A percentile compares a stretch with the other conserved stretches of the same genome.
These are phyloP conservation scores for Drosophila birchii DNA, from an alignment of 2,888 invertebrate species.

Conservation along the genomic window DNA sequence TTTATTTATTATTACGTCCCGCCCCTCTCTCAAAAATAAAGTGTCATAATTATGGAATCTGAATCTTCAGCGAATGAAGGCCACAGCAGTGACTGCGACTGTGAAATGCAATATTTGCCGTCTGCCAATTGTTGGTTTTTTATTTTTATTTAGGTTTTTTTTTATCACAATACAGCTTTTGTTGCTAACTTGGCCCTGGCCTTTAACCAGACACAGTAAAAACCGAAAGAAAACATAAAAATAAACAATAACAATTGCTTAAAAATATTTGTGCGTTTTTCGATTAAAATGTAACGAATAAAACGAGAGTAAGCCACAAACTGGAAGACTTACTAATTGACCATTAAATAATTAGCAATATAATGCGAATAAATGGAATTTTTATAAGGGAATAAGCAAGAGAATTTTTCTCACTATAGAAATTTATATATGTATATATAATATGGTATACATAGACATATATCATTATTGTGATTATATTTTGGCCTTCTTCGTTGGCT, in stretches of 20 bases:
- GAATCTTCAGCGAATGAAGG: slow-evolving; percentile 8
- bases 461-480: slow-evolving; percentile 22
- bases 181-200: slow-evolving; percentile 41
- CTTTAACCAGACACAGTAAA: slow-evolving; percentile 29
- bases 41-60: slow-evolving; percentile 10
- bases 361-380: slow-evolving; percentile 34
- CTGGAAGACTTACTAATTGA: slow-evolving; percentile 52
- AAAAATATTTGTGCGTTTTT: slow-evolving; percentile 28
- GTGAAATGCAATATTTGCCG: slow-evolving; percentile 16
- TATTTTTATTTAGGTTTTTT: not conserved
- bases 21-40: not conserved
- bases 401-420: slow-evolving; percentile 6
- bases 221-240: slow-evolving; percentile 1
- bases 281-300: slow-evolving; percentile 53
- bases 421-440: not conserved
- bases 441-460: slow-evolving; percentile 1
- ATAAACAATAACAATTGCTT: slow-evolving; percentile 15
- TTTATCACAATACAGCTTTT: slow-evolving; percentile 9
- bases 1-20: not conserved
- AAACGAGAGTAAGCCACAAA: not conserved
- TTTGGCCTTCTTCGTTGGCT: slow-evolving; percentile 31
- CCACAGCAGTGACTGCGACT: slow-evolving; percentile 3
- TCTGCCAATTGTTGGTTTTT: slow-evolving; percentile 26
- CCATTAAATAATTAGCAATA: slow-evolving; percentile 64
- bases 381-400: not conserved